Percentiles rank a stretch among this genome's conserved stretches.
Conservation (phyloP, 2,888 invertebrate genomes). For the Tiliacea aurago region DNA sequence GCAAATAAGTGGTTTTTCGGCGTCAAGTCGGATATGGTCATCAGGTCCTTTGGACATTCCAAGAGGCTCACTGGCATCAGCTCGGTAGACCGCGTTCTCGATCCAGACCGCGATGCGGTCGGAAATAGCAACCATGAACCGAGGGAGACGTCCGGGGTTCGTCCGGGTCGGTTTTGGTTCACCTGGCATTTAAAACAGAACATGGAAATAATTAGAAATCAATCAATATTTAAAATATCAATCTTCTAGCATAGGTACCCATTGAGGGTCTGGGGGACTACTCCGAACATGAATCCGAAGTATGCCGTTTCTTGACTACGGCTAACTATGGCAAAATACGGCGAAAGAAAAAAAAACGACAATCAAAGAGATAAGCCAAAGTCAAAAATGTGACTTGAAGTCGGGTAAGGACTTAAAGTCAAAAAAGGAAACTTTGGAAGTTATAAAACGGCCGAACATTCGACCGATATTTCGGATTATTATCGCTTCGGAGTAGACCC, state of each 20-base stretch:
- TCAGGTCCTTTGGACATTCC: constrained; percentile 72
- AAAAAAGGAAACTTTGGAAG: too few relatives aligned
- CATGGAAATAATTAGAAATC: background rate
- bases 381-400: too few relatives aligned
- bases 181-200: constrained; percentile 68
- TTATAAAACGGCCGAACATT: too few relatives aligned
- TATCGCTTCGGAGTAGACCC: too few relatives aligned
- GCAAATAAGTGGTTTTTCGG: constrained; percentile 78
- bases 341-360: too few relatives aligned
- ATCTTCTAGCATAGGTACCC: background rate
- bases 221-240: background rate
- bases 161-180: constrained; percentile 86
- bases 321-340: too few relatives aligned
- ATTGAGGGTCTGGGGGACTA: background rate
- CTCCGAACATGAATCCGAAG: too few relatives aligned
- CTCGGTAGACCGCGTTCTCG: constrained; percentile 86
- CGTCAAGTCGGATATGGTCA: constrained; percentile 83
- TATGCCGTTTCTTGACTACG: too few relatives aligned
- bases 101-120: constrained; percentile 89
- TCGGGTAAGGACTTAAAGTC: too few relatives aligned
- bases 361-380: too few relatives aligned
- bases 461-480: too few relatives aligned
- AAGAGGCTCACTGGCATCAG: constrained; percentile 80
- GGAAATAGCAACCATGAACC: constrained; percentile 89
- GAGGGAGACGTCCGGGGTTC: constrained; percentile 84